Evolutionary conservation across 2,888 invertebrate genomes (phyloP).

Genomic region (Leptarthrus brevirostris): DNA sequence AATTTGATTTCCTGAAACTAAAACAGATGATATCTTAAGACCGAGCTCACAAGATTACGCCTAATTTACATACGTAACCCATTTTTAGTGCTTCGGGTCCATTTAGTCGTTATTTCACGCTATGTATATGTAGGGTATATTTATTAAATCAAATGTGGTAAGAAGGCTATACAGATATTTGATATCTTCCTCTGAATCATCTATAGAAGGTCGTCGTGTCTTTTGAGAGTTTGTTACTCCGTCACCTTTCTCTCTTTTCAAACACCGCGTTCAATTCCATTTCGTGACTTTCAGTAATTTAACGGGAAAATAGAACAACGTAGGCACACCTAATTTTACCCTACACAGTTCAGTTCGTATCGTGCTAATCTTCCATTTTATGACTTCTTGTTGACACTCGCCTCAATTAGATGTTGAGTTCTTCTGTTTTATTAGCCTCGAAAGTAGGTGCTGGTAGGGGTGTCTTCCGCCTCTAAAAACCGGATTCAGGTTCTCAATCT

Average conservation of each 20-base stretch:
- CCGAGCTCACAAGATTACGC: conserved; percentile 2
- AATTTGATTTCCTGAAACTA: not conserved
- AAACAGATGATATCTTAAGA: conserved; percentile 1
- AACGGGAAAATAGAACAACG: conserved; percentile 8
- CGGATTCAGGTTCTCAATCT: not conserved
- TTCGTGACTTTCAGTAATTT: conserved; percentile 46
- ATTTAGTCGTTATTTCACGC: not conserved
- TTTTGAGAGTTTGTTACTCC: conserved; percentile 13
- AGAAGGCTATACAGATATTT: conserved; percentile 5
- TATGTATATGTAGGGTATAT: no score
- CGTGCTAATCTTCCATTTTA: conserved; percentile 46
- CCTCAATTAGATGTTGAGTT: conserved; percentile 47
- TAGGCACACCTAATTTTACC: conserved; percentile 31
- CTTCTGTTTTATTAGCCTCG: conserved; percentile 30
- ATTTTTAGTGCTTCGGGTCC: not conserved
- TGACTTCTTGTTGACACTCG: conserved; percentile 47
- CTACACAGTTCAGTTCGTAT: conserved; percentile 27
- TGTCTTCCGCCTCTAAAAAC: conserved; percentile 7
- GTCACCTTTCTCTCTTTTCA: not conserved
- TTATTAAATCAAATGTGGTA: not conserved
- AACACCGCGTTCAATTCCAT: not conserved
- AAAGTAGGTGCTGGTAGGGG: not conserved
- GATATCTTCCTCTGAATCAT: conserved; percentile 23
- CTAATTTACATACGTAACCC: conserved; percentile 7
- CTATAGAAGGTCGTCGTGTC: conserved; percentile 22